Evolutionary conservation across 2,888 invertebrate genomes (phyloP), one percentile per base, ranked within the genome.

Genomic region (Coelopa pilipes): DNA sequence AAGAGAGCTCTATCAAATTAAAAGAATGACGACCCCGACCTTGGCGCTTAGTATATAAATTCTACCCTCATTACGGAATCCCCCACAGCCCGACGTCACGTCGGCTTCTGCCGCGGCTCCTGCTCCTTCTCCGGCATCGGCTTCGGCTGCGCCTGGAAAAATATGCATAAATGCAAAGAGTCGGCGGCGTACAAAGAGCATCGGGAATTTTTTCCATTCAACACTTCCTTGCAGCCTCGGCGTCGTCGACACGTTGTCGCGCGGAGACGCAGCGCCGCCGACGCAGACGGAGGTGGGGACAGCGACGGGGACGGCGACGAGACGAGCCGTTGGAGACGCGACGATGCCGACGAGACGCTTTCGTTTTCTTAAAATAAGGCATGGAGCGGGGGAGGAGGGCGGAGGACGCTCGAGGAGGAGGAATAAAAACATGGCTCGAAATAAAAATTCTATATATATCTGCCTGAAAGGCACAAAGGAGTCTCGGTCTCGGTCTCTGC

Each of bases 11-110:
- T 79, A 79, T 76, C 79, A 80, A 82, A 81, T 82, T 81, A 82
- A 82, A 82, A 82, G 82, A 82, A 81, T 81, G 81, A 82, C 81
- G 82, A 82, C 82, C 82, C 79, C 81, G 82, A 82, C 82, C 82
- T 82, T 82, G 82, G 80, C 80, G 79, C 70, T 73, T 59, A 68
- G 70, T 74, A 71, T 76, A 77, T 73, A 70, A 70, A 71, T 59
- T 78, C 76, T 74, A 65, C 75, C 75, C 74, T 76, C 75, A 75
- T 74, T 75, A 76, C 59, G 71, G 73, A 75, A 75, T 74, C 74
- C 75, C 76, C 74, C 74, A 65, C 71, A 74, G 69, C 13, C 2
- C 53, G 15, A 34, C 53, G 73, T 66, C 49, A 67, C 69, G 68
- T 67, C 57, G 74, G 55, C 59, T 55, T 53, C 59, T 57, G 55